Evolutionary conservation across 2,797 vertebrate genomes (phyloP).

Genomic region (Salmo trutta): DNA sequence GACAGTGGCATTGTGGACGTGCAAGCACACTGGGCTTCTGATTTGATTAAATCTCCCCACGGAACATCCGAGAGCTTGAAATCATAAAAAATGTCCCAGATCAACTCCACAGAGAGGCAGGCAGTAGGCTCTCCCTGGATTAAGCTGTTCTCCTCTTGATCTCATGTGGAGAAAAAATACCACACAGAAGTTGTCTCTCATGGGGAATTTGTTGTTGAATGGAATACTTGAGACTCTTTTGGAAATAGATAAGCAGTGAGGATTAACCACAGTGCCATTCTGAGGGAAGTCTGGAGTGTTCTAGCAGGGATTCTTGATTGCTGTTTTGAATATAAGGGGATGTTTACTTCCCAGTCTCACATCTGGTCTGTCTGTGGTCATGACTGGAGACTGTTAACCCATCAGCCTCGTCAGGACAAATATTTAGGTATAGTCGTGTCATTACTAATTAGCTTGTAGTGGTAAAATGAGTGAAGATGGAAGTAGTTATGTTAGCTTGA

Average conservation of each 20-base stretch:
- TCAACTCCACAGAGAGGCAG: slow-evolving; percentile 6
- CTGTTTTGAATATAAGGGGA: slow-evolving; percentile 39
- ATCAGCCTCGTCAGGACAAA: slow-evolving; percentile 37
- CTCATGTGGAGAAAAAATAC: slow-evolving; percentile 51
- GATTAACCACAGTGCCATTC: slow-evolving; percentile 42
- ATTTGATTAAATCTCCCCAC: slow-evolving; percentile 55
- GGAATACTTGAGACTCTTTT: slow-evolving; percentile 37
- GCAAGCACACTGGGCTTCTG: slow-evolving; percentile 55
- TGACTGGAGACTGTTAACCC: slow-evolving; percentile 38
- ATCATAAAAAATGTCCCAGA: slow-evolving; percentile 25
- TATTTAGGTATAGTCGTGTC: slow-evolving; percentile 36
- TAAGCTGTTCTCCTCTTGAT: slow-evolving; percentile 44
- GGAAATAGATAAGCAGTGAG: slow-evolving; percentile 62
- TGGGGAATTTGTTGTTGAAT: slow-evolving; percentile 49
- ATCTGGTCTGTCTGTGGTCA: slow-evolving; percentile 39
- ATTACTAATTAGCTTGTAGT: slow-evolving; percentile 38
- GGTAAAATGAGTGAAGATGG: slow-evolving; percentile 23
- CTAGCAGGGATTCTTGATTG: slow-evolving; percentile 35
- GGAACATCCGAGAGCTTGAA: slow-evolving; percentile 57
- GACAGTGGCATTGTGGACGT: slow-evolving; percentile 58
- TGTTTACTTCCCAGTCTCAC: slow-evolving; percentile 34
- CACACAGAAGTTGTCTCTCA: slow-evolving; percentile 52
- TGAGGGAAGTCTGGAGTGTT: slow-evolving; percentile 30
- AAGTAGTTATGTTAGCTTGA: slow-evolving; percentile 20
- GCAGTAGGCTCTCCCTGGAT: slow-evolving; percentile 44